Evolutionary conservation across 2,113 vertebrate species (phyloP).

Genomic region (Neogobius melanostomus): DNA sequence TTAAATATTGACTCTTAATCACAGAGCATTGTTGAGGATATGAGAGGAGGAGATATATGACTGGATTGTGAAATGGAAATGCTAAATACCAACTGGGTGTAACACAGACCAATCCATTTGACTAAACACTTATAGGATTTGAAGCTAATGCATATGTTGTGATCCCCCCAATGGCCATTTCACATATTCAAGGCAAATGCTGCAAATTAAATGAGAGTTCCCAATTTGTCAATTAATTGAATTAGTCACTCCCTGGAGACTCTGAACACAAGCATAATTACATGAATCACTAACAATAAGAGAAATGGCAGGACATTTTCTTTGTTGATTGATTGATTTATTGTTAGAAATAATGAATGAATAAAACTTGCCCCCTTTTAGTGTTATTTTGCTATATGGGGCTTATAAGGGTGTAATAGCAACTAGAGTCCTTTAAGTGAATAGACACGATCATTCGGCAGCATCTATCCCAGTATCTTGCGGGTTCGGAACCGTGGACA

Average conservation of each 20-base stretch:
- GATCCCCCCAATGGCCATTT: slow-evolving; percentile 34
- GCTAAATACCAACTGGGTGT: slow-evolving; percentile 38
- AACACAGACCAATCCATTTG: slow-evolving; percentile 17
- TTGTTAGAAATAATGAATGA: too few species aligned
- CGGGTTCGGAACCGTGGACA: slow-evolving; percentile 71
- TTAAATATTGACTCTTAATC: slow-evolving; percentile 34
- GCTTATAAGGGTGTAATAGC: too few species aligned
- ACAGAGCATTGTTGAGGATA: slow-evolving; percentile 6
- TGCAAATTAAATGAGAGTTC: slow-evolving; percentile 51
- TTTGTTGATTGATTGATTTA: neutral
- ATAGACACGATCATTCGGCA: too few species aligned
- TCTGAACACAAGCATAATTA: slow-evolving; percentile 5
- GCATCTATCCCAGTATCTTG: neutral
- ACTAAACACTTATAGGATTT: slow-evolving; percentile 19
- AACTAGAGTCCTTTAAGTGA: too few species aligned
- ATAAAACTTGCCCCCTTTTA: too few species aligned
- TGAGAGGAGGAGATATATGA: slow-evolving; percentile 42
- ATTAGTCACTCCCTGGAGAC: slow-evolving; percentile 24
- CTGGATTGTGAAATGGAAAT: slow-evolving; percentile 38
- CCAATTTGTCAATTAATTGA: slow-evolving; percentile 50
- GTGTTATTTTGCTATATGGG: too few species aligned
- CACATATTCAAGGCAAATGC: slow-evolving; percentile 5
- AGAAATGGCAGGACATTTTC: neutral
- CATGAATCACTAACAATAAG: neutral
- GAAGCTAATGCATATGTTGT: slow-evolving; percentile 54